Evolutionary conservation across 2,888 invertebrate genomes (phyloP).

Genomic region (Drosophila nigricruria): DNA sequence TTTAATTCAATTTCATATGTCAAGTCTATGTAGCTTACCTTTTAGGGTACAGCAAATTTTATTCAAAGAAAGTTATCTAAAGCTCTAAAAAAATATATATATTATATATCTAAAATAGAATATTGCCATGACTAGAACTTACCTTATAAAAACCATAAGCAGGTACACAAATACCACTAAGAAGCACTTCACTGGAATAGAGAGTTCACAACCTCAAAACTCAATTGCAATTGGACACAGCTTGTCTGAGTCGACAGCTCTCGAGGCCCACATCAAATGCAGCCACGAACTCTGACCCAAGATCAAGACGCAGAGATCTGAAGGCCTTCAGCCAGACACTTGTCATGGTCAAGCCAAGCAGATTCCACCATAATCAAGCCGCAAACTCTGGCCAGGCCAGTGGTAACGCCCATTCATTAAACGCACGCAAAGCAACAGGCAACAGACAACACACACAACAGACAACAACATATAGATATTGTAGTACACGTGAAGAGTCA

Average conservation of each 20-base stretch:
- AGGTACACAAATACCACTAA: background rate
- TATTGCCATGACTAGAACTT: background rate
- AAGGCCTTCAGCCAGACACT: constrained; percentile 31
- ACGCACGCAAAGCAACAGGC: constrained; percentile 40
- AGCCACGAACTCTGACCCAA: constrained; percentile 47
- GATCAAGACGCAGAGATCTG: constrained; percentile 26
- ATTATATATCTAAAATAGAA: no score
- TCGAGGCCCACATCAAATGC: constrained; percentile 16
- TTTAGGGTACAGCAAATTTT: background rate
- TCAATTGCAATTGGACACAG: constrained; percentile 27
- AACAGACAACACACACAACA: constrained; percentile 1
- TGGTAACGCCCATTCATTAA: constrained; percentile 54
- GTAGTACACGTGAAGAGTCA: background rate
- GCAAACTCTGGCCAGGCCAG: constrained; percentile 1
- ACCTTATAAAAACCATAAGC: background rate
- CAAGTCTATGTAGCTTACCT: no score
- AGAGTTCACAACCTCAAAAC: constrained; percentile 5
- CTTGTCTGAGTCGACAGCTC: constrained; percentile 25
- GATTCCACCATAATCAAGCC: constrained; percentile 31
- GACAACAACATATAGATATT: background rate
- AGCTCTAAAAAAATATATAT: no score
- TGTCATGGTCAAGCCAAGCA: constrained; percentile 38
- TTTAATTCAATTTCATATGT: no score
- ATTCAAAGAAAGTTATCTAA: background rate
- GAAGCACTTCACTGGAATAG: background rate